Base-by-base conservation (phyloP, 1,140 invertebrate genomes). In the Contarinia nasturtii region DNA sequence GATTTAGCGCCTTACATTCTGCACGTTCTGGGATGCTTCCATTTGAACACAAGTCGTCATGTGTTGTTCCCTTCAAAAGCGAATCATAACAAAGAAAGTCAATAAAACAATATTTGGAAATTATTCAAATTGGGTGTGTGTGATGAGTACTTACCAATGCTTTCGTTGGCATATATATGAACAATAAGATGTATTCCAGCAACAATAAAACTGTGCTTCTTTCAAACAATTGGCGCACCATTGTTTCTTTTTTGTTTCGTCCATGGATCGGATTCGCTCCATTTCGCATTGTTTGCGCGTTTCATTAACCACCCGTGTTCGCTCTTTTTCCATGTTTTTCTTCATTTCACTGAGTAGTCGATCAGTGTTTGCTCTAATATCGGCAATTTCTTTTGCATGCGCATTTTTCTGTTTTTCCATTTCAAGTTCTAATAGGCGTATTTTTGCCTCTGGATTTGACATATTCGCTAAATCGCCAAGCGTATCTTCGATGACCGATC, bases 151-250 rank as follows among this genome's bases (percentile, higher is more conserved):
- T 1, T 68, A 48, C 80, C 80, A 83, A 58, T 83, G 78, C 51
- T 72, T 67, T 47, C 75, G 68, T 59, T 88, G 85, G 55, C 89
- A 93, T 2, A 76, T 69, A 61, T 85, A 84, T 67, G 83, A 81
- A 63, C 89, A 94, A 60, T 94, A 94, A 33, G 86, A 81, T 1
- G 89, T 92, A 65, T 92, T 93, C 88, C 88, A 93, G 57, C 89
- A 93, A 57, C 89, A 93, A 65, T 89, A 91, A 59, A 88, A 88
- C 51, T 86, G 74, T 1, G 88, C 85, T 65, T 91, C 86, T 51
- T 83, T 79, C 41, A 74, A 74, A 66, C 89, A 94, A 55, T 76
- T 74, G 0, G 83, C 78, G 63, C 89, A 93, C 89, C 89, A 89
- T 57, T 86, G 82, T 60, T 86, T 86, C 33, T 71, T 73, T 64